A percentile compares a stretch with the other conserved stretches of the same genome.
These are phyloP conservation scores for Cyprichromis sp. DNA, from an alignment of 2,113 vertebrate genomes.

Conservation along the genomic window DNA sequence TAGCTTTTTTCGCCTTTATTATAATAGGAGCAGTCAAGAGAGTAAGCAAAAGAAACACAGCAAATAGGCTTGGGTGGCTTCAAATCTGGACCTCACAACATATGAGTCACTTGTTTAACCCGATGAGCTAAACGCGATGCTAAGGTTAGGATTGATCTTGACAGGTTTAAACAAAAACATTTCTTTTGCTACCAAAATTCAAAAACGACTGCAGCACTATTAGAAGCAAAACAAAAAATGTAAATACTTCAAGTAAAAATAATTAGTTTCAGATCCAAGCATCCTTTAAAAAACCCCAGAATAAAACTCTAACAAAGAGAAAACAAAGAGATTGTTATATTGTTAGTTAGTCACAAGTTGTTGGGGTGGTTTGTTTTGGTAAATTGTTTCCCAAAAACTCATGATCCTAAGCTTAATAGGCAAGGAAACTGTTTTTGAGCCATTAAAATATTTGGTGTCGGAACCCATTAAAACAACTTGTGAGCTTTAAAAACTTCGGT, in stretches of 20 bases:
- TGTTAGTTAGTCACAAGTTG: background rate
- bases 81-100: background rate
- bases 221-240: background rate
- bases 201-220: background rate
- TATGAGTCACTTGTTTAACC: background rate
- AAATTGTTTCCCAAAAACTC: background rate
- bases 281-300: fast-evolving
- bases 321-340: background rate
- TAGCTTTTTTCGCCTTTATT: background rate
- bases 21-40: background rate
- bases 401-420: background rate
- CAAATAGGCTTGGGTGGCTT: background rate
- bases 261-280: background rate
- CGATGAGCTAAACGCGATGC: background rate
- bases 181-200: background rate
- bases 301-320: background rate
- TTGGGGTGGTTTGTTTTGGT: background rate
- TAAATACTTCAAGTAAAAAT: background rate
- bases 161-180: background rate
- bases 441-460: background rate
- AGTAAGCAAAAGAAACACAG: background rate
- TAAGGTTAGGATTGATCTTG: background rate
- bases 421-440: background rate
- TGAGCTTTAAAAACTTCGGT: background rate
- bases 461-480: background rate